A percentile compares a stretch with the other conserved stretches of the same genome.
These are phyloP conservation scores for Macrosoma leucophasiata DNA, from an alignment of 2,888 invertebrate genomes.

Conservation along the genomic window DNA sequence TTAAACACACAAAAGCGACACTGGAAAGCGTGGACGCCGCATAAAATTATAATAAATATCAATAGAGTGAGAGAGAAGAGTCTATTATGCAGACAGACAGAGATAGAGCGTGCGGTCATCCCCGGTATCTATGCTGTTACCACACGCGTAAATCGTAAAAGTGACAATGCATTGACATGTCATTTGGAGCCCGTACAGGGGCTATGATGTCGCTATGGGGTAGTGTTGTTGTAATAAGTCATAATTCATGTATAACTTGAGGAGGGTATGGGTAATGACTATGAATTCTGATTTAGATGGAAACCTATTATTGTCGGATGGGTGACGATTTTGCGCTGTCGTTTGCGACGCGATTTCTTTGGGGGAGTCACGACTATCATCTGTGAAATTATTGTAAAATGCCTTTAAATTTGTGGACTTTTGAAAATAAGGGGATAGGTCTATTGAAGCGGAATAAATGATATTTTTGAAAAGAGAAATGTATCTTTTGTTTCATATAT, in stretches of 20 bases:
- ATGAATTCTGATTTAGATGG: slow-evolving; percentile 56
- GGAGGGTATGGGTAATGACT: slow-evolving; percentile 50
- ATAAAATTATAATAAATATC: slow-evolving; percentile 75
- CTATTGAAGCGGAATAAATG: background rate
- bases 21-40: slow-evolving; percentile 50
- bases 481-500: no score
- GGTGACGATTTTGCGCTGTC: slow-evolving; percentile 43
- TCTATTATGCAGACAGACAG: slow-evolving; percentile 12
- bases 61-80: slow-evolving; percentile 35
- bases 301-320: slow-evolving; percentile 49
- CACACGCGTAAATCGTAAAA: slow-evolving; percentile 60
- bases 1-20: slow-evolving; percentile 60
- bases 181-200: slow-evolving; percentile 63
- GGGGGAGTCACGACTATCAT: slow-evolving; percentile 34
- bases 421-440: no score
- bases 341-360: slow-evolving; percentile 29
- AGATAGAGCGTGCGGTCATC: slow-evolving; percentile 36
- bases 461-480: no score
- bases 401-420: slow-evolving; percentile 39
- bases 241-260: slow-evolving; percentile 64
- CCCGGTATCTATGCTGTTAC: slow-evolving; percentile 35
- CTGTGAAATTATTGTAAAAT: slow-evolving; percentile 54
- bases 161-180: slow-evolving; percentile 68
- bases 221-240: slow-evolving; percentile 55
- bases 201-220: slow-evolving; percentile 54